Base-by-base conservation (phyloP, 1,140 invertebrate genomes). In the Neotoxoptera formosana region DNA sequence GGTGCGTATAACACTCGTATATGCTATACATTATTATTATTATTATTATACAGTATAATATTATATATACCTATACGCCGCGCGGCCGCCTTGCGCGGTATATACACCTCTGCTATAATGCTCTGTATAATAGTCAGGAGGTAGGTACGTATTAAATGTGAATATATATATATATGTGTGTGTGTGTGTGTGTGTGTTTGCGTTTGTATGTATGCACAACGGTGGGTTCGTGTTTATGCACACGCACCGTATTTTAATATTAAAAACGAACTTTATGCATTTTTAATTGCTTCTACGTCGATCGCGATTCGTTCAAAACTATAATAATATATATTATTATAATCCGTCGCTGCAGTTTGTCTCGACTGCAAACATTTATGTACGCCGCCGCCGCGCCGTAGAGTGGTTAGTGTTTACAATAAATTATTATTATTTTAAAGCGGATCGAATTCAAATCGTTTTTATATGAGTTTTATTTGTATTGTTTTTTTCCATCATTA, bases 261-360 rank as follows among this genome's bases (percentile, higher is more conserved):
- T 25, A 84, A 84, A 84, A 25, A 41, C 8, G 41, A 36, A 84
- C 14, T 76, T 76, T 84, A 84, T 84, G 14, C 36, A 9, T 84
- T 47, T 87, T 87, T 45, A 87, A 87, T 87, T 47, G 84, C 45
- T 47, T n/a, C 7, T 87, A 47, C 84, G 84, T 48, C 25, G 84
- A 30, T 41, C 41, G 14, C 41, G 14, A 87, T 48, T 48, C 11
- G 9, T 30, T 2, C n/a, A 87, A 8, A 84, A 41, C 41, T 11
- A 48, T 45, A 41, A 41, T 41, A 41, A 41, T 41, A 41, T 41
- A 41, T 41, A 41, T 41, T 2, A 2, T 2, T 41, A 87, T 87
- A 87, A 47, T 30, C 84, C 30, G 1, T n/a, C 7, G 14, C 84
- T 45, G 14, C 45, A 25, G 45, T 47, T n/a, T 87, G 45, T 87